A percentile compares a stretch with the other conserved stretches of the same genome.
phyloP scores from a whole-genome alignment of 2,797 vertebrate species.

The Pyrrhura leucotis region DNA sequence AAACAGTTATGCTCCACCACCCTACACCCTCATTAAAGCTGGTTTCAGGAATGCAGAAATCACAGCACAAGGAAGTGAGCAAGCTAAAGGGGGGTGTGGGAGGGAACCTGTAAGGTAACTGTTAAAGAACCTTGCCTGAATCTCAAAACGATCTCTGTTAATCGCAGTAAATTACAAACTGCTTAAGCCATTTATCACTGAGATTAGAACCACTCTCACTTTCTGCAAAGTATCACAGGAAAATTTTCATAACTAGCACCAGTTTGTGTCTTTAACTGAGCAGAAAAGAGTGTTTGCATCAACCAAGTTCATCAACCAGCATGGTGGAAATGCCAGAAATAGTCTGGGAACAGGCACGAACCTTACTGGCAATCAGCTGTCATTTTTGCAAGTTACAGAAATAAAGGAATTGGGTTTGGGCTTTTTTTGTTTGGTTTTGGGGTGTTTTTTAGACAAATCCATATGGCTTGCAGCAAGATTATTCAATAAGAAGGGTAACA shows the following conservation, averaged over 20 bases:
- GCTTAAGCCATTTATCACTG: not conserved
- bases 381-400: not conserved
- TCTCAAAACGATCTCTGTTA: not conserved
- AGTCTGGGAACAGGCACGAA: not conserved
- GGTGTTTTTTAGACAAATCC: not conserved
- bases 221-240: not conserved
- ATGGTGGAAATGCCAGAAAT: not conserved
- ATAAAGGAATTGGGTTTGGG: not conserved
- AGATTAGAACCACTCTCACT: not conserved
- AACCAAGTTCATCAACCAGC: not conserved
- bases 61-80: not conserved
- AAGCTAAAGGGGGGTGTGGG: rapidly evolving
- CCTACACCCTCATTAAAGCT: not conserved
- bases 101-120: not conserved
- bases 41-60: not conserved
- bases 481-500: not conserved
- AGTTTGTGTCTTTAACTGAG: not conserved
- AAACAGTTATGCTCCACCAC: not conserved
- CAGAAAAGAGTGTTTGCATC: not conserved
- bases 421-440: not conserved
- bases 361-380: not conserved
- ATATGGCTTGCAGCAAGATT: not conserved
- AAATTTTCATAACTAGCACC: not conserved
- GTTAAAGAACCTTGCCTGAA: not conserved
- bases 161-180: not conserved